Evolutionary conservation across 2,888 invertebrate species (phyloP).

Genomic region (Athetis lepigone): DNA sequence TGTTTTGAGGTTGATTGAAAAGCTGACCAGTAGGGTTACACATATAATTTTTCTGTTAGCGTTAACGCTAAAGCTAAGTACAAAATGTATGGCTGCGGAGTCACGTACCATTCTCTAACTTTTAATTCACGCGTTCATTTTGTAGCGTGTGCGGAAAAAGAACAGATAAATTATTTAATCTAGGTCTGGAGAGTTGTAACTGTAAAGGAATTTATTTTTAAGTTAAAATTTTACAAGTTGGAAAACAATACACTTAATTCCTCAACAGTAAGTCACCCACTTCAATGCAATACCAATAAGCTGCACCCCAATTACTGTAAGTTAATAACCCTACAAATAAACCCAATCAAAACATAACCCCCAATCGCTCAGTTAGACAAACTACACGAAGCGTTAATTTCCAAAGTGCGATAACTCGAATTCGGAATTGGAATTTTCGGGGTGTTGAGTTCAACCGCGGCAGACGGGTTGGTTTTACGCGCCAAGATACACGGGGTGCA

Average conservation of each 20-base stretch:
- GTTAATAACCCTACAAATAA: conserved; percentile 25
- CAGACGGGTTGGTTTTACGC: conserved; percentile 61
- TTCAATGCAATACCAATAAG: not conserved
- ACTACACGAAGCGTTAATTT: conserved; percentile 63
- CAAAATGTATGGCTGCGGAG: too few relatives aligned
- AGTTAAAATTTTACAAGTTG: too few relatives aligned
- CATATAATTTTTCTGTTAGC: too few relatives aligned
- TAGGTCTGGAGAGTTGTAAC: too few relatives aligned
- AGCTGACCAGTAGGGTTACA: too few relatives aligned
- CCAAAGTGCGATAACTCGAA: conserved; percentile 64
- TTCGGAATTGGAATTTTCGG: conserved; percentile 67
- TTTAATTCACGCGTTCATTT: too few relatives aligned
- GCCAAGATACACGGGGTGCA: conserved; percentile 58
- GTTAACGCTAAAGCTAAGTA: too few relatives aligned
- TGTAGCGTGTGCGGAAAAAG: too few relatives aligned
- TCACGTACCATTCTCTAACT: too few relatives aligned
- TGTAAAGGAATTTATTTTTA: too few relatives aligned
- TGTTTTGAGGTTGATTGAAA: not conserved
- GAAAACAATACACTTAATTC: not conserved
- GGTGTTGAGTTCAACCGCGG: conserved; percentile 58
- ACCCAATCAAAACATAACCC: conserved; percentile 45
- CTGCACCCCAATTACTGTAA: not conserved
- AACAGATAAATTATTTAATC: too few relatives aligned
- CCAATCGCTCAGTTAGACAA: conserved; percentile 43
- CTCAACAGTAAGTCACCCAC: not conserved